Base-by-base conservation (phyloP, 2,113 vertebrate genomes). In the Morone saxatilis region DNA sequence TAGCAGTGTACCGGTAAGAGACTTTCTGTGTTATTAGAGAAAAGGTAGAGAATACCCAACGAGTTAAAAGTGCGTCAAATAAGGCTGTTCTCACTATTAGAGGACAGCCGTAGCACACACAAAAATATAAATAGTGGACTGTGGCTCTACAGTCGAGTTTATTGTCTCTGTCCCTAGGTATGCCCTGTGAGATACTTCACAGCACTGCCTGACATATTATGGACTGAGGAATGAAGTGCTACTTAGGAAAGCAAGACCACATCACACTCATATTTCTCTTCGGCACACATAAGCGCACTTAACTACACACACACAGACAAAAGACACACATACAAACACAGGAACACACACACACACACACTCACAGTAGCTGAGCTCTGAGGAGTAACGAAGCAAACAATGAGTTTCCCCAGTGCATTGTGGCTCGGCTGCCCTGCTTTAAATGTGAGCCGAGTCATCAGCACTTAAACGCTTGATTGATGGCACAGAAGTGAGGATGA, bases 401-500 rank as follows among this genome's bases (percentile, higher is more conserved):
- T 93, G 90, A 92, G 85, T 92, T 91, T 92, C 92, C 92, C 88
- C 65, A 68, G 88, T 91, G 92, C 89, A 92, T 91, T 93, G 92
- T 92, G 88, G 90, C 86, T 93, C 66, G 76, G 84, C 91, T 85
- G 92, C 86, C 86, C 90, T 92, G 91, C 91, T 94, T 93, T 94
- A 94, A 94, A 94, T 91, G 91, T 93, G 86, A 88, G 88, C 84
- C 69, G 82, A 93, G 91, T 95, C 95, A 93, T 95, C 94, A 92
- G 94, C 94, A 93, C 92, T 95, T 95, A 95, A 95, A 94, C 73
- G 92, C 89, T 94, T 95, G 95, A 96, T 95, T 94, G 95, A 96
- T 95, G 94, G 94, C 89, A 92, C 91, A 89, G 90, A 93, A 93
- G 94, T 93, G 93, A 93, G 90, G 94, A 94, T 92, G 94, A 94